phyloP scores from a whole-genome alignment of 2,888 invertebrate genomes.

The Chouioia cunea region DNA sequence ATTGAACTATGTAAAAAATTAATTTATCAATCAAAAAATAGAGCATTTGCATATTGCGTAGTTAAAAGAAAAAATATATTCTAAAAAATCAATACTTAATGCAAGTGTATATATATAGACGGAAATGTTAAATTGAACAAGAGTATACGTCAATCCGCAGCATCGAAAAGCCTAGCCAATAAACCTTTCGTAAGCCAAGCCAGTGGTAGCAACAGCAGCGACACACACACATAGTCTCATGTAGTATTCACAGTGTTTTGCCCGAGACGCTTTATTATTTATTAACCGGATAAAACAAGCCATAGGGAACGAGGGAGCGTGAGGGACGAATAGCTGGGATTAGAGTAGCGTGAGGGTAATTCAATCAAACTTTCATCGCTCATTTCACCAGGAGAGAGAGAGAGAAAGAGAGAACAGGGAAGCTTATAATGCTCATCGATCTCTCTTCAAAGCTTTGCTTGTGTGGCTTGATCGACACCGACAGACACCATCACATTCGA shows the following conservation, averaged over 20 bases:
- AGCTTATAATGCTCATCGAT: slow-evolving; percentile 46
- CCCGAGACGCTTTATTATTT: slow-evolving; percentile 20
- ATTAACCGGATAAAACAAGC: slow-evolving; percentile 9
- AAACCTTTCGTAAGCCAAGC: too few species aligned
- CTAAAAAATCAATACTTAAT: too few species aligned
- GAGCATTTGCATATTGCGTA: too few species aligned
- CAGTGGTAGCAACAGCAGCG: too few species aligned
- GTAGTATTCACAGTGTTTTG: slow-evolving; percentile 25
- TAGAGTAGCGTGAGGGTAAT: slow-evolving; percentile 35
- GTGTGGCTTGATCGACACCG: slow-evolving; percentile 34
- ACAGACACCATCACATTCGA: slow-evolving; percentile 46
- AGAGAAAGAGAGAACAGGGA: background rate
- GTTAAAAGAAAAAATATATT: too few species aligned
- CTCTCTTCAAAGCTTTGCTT: slow-evolving; percentile 37
- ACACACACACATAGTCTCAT: background rate
- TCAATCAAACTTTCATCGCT: slow-evolving; percentile 48
- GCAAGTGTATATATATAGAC: too few species aligned
- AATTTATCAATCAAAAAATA: too few species aligned
- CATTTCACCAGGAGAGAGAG: slow-evolving; percentile 32
- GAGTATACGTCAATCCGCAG: too few species aligned
- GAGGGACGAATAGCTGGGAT: background rate
- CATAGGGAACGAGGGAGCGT: background rate
- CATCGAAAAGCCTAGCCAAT: too few species aligned
- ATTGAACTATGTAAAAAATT: too few species aligned
- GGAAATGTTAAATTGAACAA: too few species aligned